phyloP scores from a whole-genome alignment of 2,797 vertebrate genomes.

The Echeneis naucrates region DNA sequence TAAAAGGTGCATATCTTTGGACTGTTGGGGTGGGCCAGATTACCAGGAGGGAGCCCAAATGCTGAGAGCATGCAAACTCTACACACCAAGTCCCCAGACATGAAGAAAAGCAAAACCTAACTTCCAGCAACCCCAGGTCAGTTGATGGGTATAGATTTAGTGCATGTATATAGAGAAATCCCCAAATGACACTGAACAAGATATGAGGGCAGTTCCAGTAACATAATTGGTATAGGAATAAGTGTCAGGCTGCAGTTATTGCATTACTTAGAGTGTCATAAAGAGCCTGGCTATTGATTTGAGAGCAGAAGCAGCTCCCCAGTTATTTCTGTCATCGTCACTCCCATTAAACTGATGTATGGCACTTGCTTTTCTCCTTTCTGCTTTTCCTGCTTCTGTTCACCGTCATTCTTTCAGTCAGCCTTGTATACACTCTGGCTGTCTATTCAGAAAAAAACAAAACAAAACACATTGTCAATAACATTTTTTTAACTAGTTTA shows the following conservation, averaged over 20 bases:
- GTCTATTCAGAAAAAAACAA: slow-evolving; percentile 27
- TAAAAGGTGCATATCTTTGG: too few species aligned
- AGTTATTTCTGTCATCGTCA: slow-evolving; percentile 84
- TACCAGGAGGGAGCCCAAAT: too few species aligned
- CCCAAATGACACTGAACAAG: slow-evolving; percentile 81
- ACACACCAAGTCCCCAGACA: too few species aligned
- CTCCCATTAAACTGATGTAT: slow-evolving; percentile 85
- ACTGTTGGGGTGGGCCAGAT: too few species aligned
- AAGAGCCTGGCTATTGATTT: slow-evolving; percentile 84
- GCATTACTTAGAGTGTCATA: slow-evolving; percentile 83
- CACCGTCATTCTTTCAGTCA: slow-evolving; percentile 36
- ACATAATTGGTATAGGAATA: slow-evolving; percentile 76
- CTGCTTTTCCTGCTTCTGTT: slow-evolving; percentile 47
- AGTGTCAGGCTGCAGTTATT: slow-evolving; percentile 83
- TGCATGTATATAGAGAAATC: slow-evolving; percentile 64
- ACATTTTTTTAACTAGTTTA: neutral
- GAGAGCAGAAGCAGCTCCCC: slow-evolving; percentile 79
- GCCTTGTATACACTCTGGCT: slow-evolving; percentile 45
- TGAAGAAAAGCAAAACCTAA: neutral
- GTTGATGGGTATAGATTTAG: slow-evolving; percentile 35
- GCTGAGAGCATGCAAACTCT: too few species aligned
- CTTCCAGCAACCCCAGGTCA: slow-evolving; percentile 14
- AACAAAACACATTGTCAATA: slow-evolving; percentile 15
- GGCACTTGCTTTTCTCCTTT: slow-evolving; percentile 58
- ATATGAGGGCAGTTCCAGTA: slow-evolving; percentile 73